A percentile compares a stretch with the other conserved stretches of the same genome.
phyloP scores from a whole-genome alignment of 2,113 vertebrate species.

The Oostethus manadensis region DNA sequence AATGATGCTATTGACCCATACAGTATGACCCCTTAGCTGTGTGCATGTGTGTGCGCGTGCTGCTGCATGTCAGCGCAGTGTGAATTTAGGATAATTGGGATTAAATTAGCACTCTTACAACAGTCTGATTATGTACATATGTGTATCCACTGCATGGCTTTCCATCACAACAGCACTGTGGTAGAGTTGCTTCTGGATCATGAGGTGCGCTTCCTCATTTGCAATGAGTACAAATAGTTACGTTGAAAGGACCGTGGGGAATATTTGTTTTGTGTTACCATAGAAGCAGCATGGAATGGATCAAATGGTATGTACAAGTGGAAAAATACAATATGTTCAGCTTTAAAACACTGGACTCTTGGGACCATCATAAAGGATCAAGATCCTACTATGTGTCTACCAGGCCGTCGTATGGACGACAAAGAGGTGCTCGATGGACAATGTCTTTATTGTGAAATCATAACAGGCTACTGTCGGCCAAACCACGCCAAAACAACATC shows the following conservation, averaged over 20 bases:
- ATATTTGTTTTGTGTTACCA: constrained; percentile 21
- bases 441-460: too few relatives aligned
- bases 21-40: constrained; percentile 5
- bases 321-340: too few relatives aligned
- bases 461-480: too few relatives aligned
- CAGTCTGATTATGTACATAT: constrained; percentile 48
- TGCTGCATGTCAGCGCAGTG: constrained; percentile 7
- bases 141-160: constrained; percentile 29
- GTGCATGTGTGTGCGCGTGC: constrained; percentile 7
- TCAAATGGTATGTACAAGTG: constrained; percentile 3
- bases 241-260: not conserved
- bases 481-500: too few relatives aligned
- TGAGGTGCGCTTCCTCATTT: not conserved
- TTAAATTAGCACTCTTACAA: constrained; percentile 30
- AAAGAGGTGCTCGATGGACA: too few relatives aligned
- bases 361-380: too few relatives aligned
- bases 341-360: too few relatives aligned
- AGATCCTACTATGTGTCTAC: too few relatives aligned
- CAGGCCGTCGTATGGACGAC: too few relatives aligned
- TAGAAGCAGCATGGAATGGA: constrained; percentile 13
- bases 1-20: constrained; percentile 29
- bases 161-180: constrained; percentile 2
- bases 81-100: constrained; percentile 6
- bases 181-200: constrained; percentile 5
- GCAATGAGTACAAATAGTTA: not conserved